Percentiles rank a stretch among this genome's conserved stretches.
phyloP scores from a whole-genome alignment of 1,140 invertebrate genomes.

The Drosophila parabipectinata region DNA sequence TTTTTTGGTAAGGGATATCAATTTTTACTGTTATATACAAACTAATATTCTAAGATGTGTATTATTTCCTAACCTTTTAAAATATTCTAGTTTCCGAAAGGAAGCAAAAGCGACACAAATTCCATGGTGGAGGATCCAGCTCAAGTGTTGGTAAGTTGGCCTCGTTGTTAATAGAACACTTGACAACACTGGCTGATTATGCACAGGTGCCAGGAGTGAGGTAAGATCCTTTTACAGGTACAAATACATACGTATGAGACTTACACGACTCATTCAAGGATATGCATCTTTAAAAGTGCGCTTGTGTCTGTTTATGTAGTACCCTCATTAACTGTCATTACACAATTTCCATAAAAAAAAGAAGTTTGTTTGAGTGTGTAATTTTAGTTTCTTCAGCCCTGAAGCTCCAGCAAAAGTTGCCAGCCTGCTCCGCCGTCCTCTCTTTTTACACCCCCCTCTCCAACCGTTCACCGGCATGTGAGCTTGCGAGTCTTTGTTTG shows the following conservation, averaged over 20 bases:
- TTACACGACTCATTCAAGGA: neutral
- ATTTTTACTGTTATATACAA: too few relatives aligned
- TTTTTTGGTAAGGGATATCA: too few relatives aligned
- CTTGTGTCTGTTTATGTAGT: constrained; percentile 61
- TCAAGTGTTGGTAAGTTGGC: constrained; percentile 63
- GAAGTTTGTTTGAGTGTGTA: constrained; percentile 26
- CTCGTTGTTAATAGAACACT: constrained; percentile 77
- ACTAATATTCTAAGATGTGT: too few relatives aligned
- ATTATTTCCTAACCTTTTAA: neutral
- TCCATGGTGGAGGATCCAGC: constrained; percentile 42
- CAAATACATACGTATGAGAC: neutral
- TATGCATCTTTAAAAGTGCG: neutral
- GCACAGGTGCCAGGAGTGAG: constrained; percentile 21
- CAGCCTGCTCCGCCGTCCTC: constrained; percentile 1
- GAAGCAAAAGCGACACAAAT: neutral
- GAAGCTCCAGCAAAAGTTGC: constrained; percentile 60
- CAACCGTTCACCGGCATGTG: constrained; percentile 15
- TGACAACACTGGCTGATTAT: constrained; percentile 75
- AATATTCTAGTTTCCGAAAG: too few relatives aligned
- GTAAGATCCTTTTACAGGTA: neutral
- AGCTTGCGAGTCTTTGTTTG: constrained; percentile 73
- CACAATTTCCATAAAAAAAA: constrained; percentile 80
- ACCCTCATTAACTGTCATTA: constrained; percentile 79
- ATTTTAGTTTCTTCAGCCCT: constrained; percentile 47
- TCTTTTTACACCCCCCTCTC: neutral